These are phyloP conservation scores for Ornithorhynchus anatinus DNA, from an alignment of 2,113 vertebrate genomes.

Conservation along the genomic window DNA sequence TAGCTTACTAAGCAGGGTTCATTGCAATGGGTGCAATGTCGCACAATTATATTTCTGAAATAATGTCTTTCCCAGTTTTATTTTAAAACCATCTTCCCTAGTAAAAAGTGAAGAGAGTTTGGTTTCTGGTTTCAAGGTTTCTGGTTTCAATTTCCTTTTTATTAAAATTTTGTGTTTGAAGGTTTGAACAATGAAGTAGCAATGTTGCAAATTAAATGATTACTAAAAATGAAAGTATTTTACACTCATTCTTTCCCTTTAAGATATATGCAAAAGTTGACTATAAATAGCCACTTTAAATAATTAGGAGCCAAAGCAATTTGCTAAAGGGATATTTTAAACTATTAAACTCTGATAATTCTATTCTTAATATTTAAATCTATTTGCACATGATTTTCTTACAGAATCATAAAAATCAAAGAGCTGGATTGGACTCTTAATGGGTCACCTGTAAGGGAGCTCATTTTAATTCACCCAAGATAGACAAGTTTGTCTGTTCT, in stretches of 20 bases:
- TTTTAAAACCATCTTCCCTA: background rate
- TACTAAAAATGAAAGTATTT: constrained; percentile 14
- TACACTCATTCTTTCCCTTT: background rate
- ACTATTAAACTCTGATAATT: background rate
- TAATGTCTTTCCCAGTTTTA: no score
- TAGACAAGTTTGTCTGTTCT: no score
- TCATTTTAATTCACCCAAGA: no score
- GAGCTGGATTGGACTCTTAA: background rate
- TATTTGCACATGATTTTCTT: background rate
- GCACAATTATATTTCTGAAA: background rate
- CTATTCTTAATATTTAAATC: constrained; percentile 5
- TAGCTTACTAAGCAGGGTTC: constrained; percentile 42
- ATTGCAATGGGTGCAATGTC: constrained; percentile 13
- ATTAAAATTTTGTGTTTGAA: background rate
- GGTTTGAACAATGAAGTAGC: background rate
- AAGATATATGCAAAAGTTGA: background rate
- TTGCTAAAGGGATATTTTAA: background rate
- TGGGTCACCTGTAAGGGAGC: background rate
- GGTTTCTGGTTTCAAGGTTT: background rate
- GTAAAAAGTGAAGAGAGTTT: background rate
- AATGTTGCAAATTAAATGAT: background rate
- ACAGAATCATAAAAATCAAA: constrained; percentile 3
- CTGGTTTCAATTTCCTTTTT: background rate
- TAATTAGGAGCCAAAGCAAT: background rate
- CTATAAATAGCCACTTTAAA: background rate